phyloP scores from a whole-genome alignment of 2,113 vertebrate genomes.

The Epinephelus cyanopodus region DNA sequence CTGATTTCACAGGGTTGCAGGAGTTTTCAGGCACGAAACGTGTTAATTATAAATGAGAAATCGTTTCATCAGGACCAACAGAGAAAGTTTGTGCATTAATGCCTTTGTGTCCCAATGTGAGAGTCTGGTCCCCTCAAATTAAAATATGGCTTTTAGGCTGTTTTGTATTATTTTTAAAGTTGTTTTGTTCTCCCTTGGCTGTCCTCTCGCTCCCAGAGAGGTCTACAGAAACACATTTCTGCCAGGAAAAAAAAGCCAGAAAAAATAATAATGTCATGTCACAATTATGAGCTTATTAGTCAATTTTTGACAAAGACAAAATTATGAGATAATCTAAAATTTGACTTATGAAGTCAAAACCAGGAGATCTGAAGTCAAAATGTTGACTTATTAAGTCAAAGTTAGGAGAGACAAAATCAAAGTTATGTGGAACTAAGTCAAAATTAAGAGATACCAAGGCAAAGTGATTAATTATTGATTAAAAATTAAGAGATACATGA shows the following conservation, averaged over 20 bases:
- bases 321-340: background rate
- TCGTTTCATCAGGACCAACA: background rate
- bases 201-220: background rate
- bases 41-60: slow-evolving; percentile 36
- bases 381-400: background rate
- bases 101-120: background rate
- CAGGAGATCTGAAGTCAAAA: background rate
- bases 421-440: background rate
- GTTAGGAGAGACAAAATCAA: background rate
- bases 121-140: background rate
- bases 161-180: background rate
- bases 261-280: background rate
- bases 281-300: background rate
- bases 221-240: background rate
- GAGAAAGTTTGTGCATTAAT: background rate
- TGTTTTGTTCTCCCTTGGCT: background rate
- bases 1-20: slow-evolving; percentile 29
- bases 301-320: too few species aligned
- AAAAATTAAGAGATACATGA: too few species aligned
- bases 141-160: background rate
- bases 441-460: background rate
- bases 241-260: background rate
- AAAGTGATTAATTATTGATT: too few species aligned
- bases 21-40: background rate
- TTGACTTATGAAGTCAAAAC: background rate